These are phyloP conservation scores for Microtus richardsoni DNA, from an alignment of 2,113 vertebrate species.

Conservation along the genomic window DNA sequence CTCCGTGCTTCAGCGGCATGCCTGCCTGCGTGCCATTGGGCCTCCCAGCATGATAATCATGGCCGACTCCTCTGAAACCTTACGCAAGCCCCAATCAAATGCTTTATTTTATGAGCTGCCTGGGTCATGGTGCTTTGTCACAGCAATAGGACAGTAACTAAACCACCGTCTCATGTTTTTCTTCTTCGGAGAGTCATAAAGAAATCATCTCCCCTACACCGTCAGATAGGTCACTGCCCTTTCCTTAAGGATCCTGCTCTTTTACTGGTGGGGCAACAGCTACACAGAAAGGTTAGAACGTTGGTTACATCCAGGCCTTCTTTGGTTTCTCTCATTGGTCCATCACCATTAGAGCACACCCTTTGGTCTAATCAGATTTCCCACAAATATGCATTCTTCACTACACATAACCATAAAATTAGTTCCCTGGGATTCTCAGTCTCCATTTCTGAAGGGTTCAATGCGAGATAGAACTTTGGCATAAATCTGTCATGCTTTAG, in stretches of 20 bases:
- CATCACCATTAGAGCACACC: too few relatives aligned
- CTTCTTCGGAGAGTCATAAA: background rate
- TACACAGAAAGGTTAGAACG: background rate
- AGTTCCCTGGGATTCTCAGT: background rate
- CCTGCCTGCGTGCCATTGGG: background rate
- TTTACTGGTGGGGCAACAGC: background rate
- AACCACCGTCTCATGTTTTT: background rate
- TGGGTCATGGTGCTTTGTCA: background rate
- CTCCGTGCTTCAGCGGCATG: background rate
- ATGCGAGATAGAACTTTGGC: background rate
- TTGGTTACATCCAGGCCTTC: background rate
- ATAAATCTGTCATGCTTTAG: background rate
- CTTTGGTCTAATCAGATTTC: background rate
- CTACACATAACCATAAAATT: background rate
- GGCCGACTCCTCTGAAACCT: background rate
- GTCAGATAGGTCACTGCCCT: background rate
- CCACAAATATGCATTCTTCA: background rate
- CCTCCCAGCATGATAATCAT: background rate
- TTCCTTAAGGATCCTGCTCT: background rate
- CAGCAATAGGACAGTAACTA: background rate
- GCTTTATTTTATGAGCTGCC: background rate
- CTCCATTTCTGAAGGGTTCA: background rate
- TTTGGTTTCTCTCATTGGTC: too few relatives aligned
- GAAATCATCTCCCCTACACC: background rate
- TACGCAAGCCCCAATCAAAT: background rate